phyloP scores from a whole-genome alignment of 2,113 vertebrate genomes.

The Capreolus pygargus region DNA sequence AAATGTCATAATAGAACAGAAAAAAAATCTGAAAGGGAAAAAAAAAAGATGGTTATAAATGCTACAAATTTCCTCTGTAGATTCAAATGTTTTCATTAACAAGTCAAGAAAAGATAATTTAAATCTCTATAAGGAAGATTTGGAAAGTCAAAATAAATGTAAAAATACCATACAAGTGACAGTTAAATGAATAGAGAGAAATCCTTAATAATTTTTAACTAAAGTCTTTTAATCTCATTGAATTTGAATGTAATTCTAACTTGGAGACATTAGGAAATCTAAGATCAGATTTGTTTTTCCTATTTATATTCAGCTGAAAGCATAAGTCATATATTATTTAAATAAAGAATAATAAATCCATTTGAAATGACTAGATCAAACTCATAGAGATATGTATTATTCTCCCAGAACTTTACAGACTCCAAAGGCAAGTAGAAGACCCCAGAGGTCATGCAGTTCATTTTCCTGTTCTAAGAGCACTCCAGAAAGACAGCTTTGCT shows the following conservation, averaged over 20 bases:
- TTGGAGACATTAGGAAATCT: conserved; percentile 47
- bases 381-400: conserved; percentile 66
- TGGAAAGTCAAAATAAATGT: conserved; percentile 43
- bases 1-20: conserved; percentile 36
- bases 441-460: conserved; percentile 51
- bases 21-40: conserved; percentile 24
- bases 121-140: conserved; percentile 22
- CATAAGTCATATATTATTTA: conserved; percentile 66
- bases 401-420: conserved; percentile 69
- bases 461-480: conserved; percentile 29
- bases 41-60: conserved; percentile 36
- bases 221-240: background rate
- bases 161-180: background rate
- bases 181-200: background rate
- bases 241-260: conserved; percentile 37
- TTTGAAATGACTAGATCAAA: conserved; percentile 68
- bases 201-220: background rate
- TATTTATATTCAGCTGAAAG: conserved; percentile 62
- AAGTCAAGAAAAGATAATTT: conserved; percentile 49
- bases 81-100: conserved; percentile 56
- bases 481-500: conserved; percentile 48
- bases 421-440: conserved; percentile 48
- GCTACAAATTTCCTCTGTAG: conserved; percentile 30
- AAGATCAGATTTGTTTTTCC: conserved; percentile 59
- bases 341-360: conserved; percentile 69